Evolutionary conservation across 2,113 vertebrate species (phyloP), one percentile per base, ranked within the genome.

Genomic region (Myotis brandtii): DNA sequence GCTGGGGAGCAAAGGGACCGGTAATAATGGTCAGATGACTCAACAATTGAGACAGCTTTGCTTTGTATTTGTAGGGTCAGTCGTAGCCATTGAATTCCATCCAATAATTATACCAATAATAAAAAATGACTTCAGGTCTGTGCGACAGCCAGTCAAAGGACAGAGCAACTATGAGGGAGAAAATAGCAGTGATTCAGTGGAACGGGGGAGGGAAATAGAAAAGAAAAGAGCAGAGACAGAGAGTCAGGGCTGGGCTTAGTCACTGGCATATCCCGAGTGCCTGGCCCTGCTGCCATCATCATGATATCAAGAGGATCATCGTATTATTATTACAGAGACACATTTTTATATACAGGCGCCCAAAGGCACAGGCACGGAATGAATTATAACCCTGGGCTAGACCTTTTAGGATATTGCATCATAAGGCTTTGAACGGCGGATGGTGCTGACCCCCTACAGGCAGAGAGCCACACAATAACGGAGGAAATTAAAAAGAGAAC

Each of bases 401-500:
- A 10, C 32, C 79, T 72, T 46, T 56, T 11, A 75, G 88, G 67
- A 79, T 50, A 80, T 14, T 76, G 27, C 62, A 46, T 54, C n/a
- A 48, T 18, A 27, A 81, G 72, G 25, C 67, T 70, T 21, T 75
- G 77, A 66, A 82, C 70, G 75, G 21, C 4, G 9, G 43, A 6
- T 6, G 7, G 40, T 32, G 25, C 27, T 0, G 37, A 62, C 76
- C 54, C 2, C 6, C 16, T 43, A 3, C 8, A 2, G 27, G 54
- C 54, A 0, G 64, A 37, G 6, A 50, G 2, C 12, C 62, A 34
- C 34, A 69, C 69, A 50, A 20, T n/a, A 69, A 62, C 3, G 30
- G 34, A 92, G 86, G 89, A 92, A 90, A 75, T 95, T 89, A 86
- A 83, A 92, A 66, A 82, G 16, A 46, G 89, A 77, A 79, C 3